Conservation (phyloP, 2,113 vertebrate genomes). For the Tragelaphus scriptus region DNA sequence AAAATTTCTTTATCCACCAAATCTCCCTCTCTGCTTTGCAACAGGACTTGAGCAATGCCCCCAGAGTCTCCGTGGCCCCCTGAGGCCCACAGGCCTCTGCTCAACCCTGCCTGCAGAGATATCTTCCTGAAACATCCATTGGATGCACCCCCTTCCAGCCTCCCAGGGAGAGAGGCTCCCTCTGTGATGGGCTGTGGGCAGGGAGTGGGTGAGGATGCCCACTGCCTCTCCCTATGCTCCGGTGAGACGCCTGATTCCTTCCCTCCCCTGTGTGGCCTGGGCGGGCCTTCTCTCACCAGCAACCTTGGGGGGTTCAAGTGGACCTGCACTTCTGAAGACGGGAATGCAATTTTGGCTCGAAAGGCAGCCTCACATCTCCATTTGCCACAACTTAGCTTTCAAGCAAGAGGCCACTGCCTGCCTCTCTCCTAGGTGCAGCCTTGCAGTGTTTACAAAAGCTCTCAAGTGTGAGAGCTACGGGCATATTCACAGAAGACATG, state of each 20-base stretch:
- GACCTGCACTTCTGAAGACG: fast-evolving
- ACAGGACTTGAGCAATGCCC: fast-evolving
- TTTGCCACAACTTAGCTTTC: background rate
- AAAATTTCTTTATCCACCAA: background rate
- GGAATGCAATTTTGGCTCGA: background rate
- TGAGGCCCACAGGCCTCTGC: background rate
- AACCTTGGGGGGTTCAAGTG: background rate
- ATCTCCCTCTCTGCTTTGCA: background rate
- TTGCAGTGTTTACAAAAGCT: background rate
- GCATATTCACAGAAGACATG: fast-evolving
- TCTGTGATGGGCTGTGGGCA: background rate
- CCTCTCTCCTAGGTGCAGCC: background rate
- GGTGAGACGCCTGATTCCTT: background rate
- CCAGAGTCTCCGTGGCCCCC: background rate
- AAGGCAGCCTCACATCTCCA: background rate
- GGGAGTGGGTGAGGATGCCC: background rate
- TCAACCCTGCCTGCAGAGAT: fast-evolving
- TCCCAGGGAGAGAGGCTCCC: background rate
- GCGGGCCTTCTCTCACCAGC: background rate
- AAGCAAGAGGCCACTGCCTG: background rate
- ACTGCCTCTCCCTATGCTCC: fast-evolving
- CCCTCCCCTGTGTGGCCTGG: too few relatives aligned
- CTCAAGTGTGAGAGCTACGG: background rate
- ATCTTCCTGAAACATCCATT: background rate
- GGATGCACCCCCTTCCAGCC: fast-evolving